phyloP scores from a whole-genome alignment of 2,797 vertebrate species.

The Ateles fusciceps region DNA sequence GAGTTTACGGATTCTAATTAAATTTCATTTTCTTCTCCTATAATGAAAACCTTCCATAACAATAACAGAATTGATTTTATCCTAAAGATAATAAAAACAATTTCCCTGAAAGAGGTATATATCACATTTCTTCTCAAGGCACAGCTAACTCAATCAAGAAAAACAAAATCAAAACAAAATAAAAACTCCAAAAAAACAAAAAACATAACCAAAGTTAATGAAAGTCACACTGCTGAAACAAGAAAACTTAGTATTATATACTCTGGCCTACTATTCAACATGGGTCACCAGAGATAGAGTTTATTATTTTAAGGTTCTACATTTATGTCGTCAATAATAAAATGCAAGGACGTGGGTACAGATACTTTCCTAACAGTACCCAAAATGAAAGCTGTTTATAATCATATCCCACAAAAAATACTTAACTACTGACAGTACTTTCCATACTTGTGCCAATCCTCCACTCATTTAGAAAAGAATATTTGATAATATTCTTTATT shows the following conservation, averaged over 20 bases:
- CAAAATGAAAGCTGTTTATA: neutral
- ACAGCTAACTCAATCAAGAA: neutral
- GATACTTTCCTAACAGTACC: neutral
- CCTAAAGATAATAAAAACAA: conserved; percentile 23
- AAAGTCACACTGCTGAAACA: conserved; percentile 13
- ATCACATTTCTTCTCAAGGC: conserved; percentile 36
- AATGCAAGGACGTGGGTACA: neutral
- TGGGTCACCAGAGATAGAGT: neutral
- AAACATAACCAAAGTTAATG: neutral
- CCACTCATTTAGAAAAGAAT: conserved; percentile 15
- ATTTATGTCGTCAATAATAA: neutral
- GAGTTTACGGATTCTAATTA: conserved; percentile 8
- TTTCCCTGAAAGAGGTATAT: neutral
- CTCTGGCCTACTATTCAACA: neutral
- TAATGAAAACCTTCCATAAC: conserved; percentile 23
- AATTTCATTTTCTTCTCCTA: conserved; percentile 39
- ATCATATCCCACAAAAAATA: neutral
- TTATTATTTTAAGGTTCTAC: conserved; percentile 7
- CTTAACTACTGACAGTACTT: neutral
- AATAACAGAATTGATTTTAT: conserved; percentile 24
- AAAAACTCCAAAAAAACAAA: neutral
- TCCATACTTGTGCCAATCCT: conserved; percentile 24
- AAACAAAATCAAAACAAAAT: neutral
- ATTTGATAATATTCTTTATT: conserved; percentile 24
- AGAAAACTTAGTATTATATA: conserved; percentile 2